Base-by-base conservation (phyloP, 2,797 vertebrate genomes). In the Enteromius mattozi region DNA sequence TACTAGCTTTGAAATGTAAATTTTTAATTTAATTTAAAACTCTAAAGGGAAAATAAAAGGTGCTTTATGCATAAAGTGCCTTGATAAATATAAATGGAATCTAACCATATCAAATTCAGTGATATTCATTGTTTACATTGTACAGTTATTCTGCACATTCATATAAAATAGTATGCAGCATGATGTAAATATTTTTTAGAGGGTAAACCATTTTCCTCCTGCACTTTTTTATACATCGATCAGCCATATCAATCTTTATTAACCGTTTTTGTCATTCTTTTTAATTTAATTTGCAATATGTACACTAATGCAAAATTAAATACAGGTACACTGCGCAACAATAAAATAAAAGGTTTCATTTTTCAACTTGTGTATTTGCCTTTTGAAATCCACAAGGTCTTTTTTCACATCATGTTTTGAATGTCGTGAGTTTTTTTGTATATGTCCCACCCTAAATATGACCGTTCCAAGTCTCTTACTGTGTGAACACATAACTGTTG, bases 61-160 rank as follows among this genome's bases (percentile, higher is more conserved):
- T 65, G 7, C 6, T 59, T 10, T 17, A 27, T 17, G 14, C 54
- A 59, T 17, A 1, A 77, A 12, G 33, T 77, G 7, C 33, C 13
- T 2, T 76, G 14, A 77, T 16, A 30, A 63, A 30, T 33, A 33
- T 6, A 65, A 65, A 35, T 27, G 1, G 10, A 56, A 54, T 37
- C 12, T 37, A 14, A n/a, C 19, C 7, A 49, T 21, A 35, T 54
- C 19, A 2, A 49, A 16, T 47, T 2, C 37, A 77, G 8, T 77
- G 35, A 56, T 40, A 3, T n/a, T 63, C 27, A 16, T 37, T 82
- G 56, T 75, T 49, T 81, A 47, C 54, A 17, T 74, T 63, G 70
- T 54, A 14, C 56, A 33, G 59, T 33, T 78, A 30, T 56, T 56
- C n/a, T 66, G 5, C 33, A 49, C 37, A 37, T 13, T 45, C 2